Base-by-base conservation (phyloP, 2,888 invertebrate species). In the Parnassius apollo region DNA sequence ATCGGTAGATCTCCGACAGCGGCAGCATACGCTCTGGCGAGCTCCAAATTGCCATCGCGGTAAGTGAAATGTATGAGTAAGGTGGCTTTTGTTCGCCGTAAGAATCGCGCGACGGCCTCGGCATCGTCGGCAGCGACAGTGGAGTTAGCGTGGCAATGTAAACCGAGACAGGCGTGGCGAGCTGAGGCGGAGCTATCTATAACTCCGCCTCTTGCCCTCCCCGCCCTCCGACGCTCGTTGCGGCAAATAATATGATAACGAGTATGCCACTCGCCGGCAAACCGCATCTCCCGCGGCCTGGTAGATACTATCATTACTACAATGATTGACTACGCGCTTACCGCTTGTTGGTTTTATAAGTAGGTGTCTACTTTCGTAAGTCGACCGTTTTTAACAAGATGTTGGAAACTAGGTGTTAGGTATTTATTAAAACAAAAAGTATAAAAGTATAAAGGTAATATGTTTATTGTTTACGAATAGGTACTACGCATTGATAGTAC, bases 11-110 rank as follows among this genome's bases (percentile, higher is more conserved):
- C 71, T 82, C 81, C 48, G 81, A 81, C 69, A 86, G 76, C 58
- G 97, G 96, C 74, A 98, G 92, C 98, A 98, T 98, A 88, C 98
- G 98, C 85, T 98, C 98, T 48, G 96, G 94, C 18, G 97, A 97
- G 78, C 96, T 96, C 95, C 98, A 98, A 75, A 99, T 98, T 61
- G 98, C 98, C 98, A 99, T 98, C 51, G 98, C 98, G 48, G 98
- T 98, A 70, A 98, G 90, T 58, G 98, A 98, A 75, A 98, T 98
- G 89, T 98, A 98, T 42, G 98, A 98, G 84, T 98, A 98, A 9
- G 98, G 98, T 63, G 98, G 98, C 86, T 98, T 98, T 88, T 98
- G 97, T 83, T 97, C 97, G 83, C 97, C 97, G 91, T 97, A 97
- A 65, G 97, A 96, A 86, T 97, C 97, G 78, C 97, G 94, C 79